A percentile compares a stretch with the other conserved stretches of the same genome.
These are phyloP conservation scores for Rhingia campestris DNA, from an alignment of 2,888 invertebrate genomes.

Conservation along the genomic window DNA sequence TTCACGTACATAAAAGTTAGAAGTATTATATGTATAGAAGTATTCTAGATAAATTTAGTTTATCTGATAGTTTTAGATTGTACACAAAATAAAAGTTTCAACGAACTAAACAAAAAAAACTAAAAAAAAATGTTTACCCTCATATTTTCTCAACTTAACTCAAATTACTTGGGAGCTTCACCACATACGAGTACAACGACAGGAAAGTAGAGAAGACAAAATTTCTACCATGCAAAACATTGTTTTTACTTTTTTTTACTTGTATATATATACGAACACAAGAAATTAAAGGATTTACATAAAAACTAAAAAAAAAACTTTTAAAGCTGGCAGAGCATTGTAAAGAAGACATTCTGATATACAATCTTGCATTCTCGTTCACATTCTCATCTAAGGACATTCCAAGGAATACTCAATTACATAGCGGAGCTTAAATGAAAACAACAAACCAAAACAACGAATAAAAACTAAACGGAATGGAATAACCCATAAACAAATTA, in stretches of 20 bases:
- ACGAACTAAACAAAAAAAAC: too few species aligned
- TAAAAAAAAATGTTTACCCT: background rate
- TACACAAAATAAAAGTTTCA: too few species aligned
- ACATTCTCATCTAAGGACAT: constrained; percentile 48
- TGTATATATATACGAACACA: constrained; percentile 16
- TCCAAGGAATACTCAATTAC: constrained; percentile 56
- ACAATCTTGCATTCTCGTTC: constrained; percentile 46
- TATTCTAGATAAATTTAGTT: too few species aligned
- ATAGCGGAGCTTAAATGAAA: constrained; percentile 69
- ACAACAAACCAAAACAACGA: constrained; percentile 27
- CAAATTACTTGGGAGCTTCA: constrained; percentile 2
- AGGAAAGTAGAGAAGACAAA: constrained; percentile 6
- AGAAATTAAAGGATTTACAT: constrained; percentile 11
- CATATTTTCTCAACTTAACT: constrained; percentile 5
- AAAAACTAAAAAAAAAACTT: constrained; percentile 34
- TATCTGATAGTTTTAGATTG: too few species aligned
- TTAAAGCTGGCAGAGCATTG: constrained; percentile 62
- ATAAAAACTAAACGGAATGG: constrained; percentile 17
- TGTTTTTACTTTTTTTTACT: constrained; percentile 2
- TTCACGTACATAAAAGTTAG: too few species aligned
- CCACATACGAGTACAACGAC: constrained; percentile 9
- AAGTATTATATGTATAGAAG: too few species aligned
- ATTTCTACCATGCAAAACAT: constrained; percentile 48
- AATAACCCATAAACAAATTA: constrained; percentile 51
- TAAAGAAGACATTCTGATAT: constrained; percentile 54